phyloP scores from a whole-genome alignment of 2,797 vertebrate species.

The Diplodus puntazzo region DNA sequence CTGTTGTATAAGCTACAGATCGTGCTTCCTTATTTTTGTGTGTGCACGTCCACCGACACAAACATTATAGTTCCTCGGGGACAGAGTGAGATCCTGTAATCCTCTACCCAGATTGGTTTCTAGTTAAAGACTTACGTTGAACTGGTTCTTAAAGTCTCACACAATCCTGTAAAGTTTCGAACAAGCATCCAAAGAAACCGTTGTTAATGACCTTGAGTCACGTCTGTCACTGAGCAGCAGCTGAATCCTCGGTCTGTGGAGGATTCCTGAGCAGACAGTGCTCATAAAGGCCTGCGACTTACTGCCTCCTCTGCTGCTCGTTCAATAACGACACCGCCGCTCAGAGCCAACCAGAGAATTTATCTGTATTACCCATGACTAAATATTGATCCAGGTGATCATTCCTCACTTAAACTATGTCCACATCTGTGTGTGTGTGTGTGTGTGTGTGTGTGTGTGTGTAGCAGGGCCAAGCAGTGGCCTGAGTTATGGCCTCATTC shows the following conservation, averaged over 20 bases:
- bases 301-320: slow-evolving; percentile 52
- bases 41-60: too few relatives aligned
- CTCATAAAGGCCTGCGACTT: slow-evolving; percentile 57
- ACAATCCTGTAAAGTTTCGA: background rate
- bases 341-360: slow-evolving; percentile 62
- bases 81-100: too few relatives aligned
- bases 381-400: slow-evolving; percentile 82
- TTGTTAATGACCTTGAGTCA: background rate
- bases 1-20: too few relatives aligned
- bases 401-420: slow-evolving; percentile 76
- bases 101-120: too few relatives aligned
- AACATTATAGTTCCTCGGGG: too few relatives aligned
- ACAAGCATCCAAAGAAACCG: background rate
- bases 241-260: background rate
- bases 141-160: too few relatives aligned
- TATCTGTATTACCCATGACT: slow-evolving; percentile 71
- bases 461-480: slow-evolving; percentile 11
- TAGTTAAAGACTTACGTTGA: too few relatives aligned
- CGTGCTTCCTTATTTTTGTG: too few relatives aligned
- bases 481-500: slow-evolving; percentile 70
- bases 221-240: slow-evolving; percentile 1
- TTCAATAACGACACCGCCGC: slow-evolving; percentile 38
- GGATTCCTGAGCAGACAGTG: slow-evolving; percentile 21
- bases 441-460: background rate
- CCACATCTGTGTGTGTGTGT: slow-evolving; percentile 33